Percentiles rank a stretch among this genome's conserved stretches.
phyloP scores from a whole-genome alignment of 2,888 invertebrate species.

The Stramonita haemastoma region DNA sequence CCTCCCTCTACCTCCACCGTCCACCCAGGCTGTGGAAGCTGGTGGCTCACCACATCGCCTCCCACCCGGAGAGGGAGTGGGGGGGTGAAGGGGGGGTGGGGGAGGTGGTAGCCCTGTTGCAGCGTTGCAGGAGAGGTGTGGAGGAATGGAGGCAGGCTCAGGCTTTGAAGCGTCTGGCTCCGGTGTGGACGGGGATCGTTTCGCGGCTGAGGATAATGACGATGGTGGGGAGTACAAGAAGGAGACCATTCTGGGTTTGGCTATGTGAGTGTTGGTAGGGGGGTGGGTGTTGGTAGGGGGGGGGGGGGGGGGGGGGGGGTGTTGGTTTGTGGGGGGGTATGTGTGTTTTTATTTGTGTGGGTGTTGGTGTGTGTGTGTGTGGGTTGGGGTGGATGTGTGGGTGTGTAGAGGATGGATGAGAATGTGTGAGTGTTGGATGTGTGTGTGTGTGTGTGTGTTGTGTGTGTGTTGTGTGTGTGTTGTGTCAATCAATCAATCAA shows the following conservation, averaged over 20 bases:
- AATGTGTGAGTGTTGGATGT: no score
- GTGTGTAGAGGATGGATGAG: no score
- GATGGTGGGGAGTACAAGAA: slow-evolving; percentile 79
- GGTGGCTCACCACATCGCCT: slow-evolving; percentile 59
- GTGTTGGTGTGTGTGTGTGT: no score
- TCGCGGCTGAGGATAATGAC: no score
- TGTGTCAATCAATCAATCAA: no score
- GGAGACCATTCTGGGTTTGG: slow-evolving; percentile 80
- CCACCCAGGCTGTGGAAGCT: slow-evolving; percentile 64
- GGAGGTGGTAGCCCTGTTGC: slow-evolving; percentile 67
- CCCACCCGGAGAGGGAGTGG: slow-evolving; percentile 57
- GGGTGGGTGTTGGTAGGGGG: not conserved
- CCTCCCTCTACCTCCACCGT: slow-evolving; percentile 57
- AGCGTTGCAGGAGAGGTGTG: slow-evolving; percentile 74
- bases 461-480: no score
- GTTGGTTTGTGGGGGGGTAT: no score
- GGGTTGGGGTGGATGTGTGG: no score
- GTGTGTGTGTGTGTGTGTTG: no score
- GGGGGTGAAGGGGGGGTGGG: slow-evolving; percentile 53
- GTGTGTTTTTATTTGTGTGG: no score
- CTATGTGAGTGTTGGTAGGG: slow-evolving; percentile 77
- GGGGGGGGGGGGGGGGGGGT: no score
- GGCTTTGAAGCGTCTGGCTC: slow-evolving; percentile 73
- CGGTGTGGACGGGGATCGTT: slow-evolving; percentile 79
- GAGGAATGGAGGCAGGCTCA: slow-evolving; percentile 78